Conservation (phyloP, 2,113 vertebrate genomes). For the Chrysemys picta region DNA sequence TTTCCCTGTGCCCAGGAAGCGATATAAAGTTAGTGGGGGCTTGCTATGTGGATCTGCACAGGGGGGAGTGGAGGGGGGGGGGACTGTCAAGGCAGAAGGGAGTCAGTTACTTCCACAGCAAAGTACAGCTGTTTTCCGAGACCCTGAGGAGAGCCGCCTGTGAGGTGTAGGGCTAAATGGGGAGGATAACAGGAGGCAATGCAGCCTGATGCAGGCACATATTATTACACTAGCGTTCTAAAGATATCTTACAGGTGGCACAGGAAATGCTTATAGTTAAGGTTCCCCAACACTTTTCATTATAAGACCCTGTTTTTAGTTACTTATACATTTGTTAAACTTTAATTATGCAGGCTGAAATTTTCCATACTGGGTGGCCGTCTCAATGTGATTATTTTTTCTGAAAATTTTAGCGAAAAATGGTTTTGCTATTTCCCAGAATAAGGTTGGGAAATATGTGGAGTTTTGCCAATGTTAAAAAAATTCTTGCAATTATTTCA, state of each 20-base stretch:
- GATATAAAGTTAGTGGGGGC: constrained; percentile 4
- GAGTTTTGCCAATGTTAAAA: background rate
- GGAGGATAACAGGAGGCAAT: background rate
- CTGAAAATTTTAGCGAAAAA: background rate
- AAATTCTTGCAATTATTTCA: background rate
- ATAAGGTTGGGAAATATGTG: background rate
- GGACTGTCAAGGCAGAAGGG: background rate
- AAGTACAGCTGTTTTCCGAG: background rate
- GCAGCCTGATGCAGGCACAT: background rate
- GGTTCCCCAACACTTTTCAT: background rate
- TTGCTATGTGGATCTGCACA: background rate
- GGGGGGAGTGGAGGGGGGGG: background rate
- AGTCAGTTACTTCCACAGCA: background rate
- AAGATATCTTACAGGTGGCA: background rate
- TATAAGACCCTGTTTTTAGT: background rate
- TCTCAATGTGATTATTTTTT: background rate
- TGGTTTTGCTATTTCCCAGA: background rate
- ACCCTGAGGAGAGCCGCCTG: rapidly evolving
- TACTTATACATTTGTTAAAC: background rate
- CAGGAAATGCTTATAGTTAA: background rate
- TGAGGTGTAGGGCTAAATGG: background rate
- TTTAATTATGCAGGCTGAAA: background rate
- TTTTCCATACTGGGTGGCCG: background rate
- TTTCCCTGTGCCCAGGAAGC: constrained; percentile 30
- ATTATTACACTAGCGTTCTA: background rate